Conservation (phyloP, 2,888 invertebrate species). For the Papilio demoleus region DNA sequence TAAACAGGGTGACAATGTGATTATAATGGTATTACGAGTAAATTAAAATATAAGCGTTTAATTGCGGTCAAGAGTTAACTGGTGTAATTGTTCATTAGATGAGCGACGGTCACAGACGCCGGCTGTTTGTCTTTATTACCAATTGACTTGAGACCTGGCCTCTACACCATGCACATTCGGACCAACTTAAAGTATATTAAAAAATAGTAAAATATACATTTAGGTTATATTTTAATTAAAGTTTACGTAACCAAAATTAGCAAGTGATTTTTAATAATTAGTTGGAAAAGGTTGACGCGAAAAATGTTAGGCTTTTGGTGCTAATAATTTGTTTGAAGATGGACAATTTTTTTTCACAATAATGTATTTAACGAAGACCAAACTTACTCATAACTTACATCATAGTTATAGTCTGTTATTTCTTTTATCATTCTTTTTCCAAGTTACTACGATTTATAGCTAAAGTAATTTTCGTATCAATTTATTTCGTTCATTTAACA, state of each 20-base stretch:
- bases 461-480: background rate
- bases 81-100: slow-evolving; percentile 75
- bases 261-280: too few relatives aligned
- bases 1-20: slow-evolving; percentile 18
- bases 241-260: too few relatives aligned
- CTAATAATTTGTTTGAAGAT: too few relatives aligned
- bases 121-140: slow-evolving; percentile 71
- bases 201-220: background rate
- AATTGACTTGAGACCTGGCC: slow-evolving; percentile 73
- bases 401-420: background rate
- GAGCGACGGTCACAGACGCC: slow-evolving; percentile 57
- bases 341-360: too few relatives aligned
- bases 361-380: background rate
- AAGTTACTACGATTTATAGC: background rate
- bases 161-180: slow-evolving; percentile 49
- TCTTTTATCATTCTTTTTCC: background rate
- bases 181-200: slow-evolving; percentile 13
- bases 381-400: background rate
- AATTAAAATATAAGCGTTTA: slow-evolving; percentile 56
- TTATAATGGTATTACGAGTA: slow-evolving; percentile 54
- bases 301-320: too few relatives aligned
- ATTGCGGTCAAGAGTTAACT: slow-evolving; percentile 75
- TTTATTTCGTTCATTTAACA: background rate
- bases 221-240: background rate
- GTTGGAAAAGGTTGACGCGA: too few relatives aligned